Evolutionary conservation across 2,797 vertebrate species (phyloP), one percentile per base, ranked within the genome.

Genomic region (Onychomys leucogaster): DNA sequence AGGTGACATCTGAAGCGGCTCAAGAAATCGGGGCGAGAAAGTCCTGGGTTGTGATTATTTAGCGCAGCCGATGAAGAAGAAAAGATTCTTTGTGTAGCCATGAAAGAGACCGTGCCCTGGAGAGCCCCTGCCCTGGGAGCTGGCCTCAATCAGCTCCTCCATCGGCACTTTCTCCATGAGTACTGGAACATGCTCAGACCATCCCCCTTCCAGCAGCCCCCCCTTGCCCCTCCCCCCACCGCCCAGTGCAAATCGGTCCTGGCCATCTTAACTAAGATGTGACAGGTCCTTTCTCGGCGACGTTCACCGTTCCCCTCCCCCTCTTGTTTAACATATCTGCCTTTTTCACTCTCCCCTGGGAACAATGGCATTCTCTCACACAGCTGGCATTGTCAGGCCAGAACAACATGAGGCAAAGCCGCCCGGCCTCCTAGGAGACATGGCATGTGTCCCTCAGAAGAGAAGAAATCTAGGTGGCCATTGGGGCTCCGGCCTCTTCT

Each of bases 51-150:
- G 91, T 92, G 97, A 93, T 94, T 95, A 49, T 73, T 92, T 41
- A 43, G 92, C n/a, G 2, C 27, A 0, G 95, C 32, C 37, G 12
- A 43, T 6, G 34, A 89, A 55, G 94, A 97, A 98, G 96, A 98
- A 98, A 97, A 91, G 89, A 46, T 59, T 82, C 97, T 97, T 98
- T 98, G 97, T 97, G 71, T 59, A 43, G 63, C 49, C 13, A 29
- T 95, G 95, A 97, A 97, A 97, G 80, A 16, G 85, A 90, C 83
- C 27, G 89, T 87, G 90, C 71, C 52, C 94, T 89, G 82, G 96
- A 73, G 11, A 91, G 92, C 83, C 96, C 90, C 65, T 88, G 95
- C 86, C 95, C 92, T 95, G 88, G 59, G 88, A 89, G 55, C 82
- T 41, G 0, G 59, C 32, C 8, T 34, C 63, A 86, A 87, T 83